Conservation (phyloP, 2,888 invertebrate genomes). For the Dicranocentrus wangi region DNA sequence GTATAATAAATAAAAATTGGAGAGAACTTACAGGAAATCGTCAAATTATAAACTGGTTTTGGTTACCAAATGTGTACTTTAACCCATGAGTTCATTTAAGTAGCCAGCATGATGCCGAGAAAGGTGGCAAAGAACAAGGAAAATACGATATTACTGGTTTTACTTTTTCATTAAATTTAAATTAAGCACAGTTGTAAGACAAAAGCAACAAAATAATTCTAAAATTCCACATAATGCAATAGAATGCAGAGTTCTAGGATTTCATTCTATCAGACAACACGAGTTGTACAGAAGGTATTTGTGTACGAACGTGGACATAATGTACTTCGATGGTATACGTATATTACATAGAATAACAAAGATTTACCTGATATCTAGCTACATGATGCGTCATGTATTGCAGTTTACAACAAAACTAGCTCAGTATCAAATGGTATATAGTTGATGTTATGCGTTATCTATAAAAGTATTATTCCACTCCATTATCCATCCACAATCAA, state of each 20-base stretch:
- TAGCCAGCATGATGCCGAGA: constrained; percentile 62
- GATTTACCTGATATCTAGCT: constrained; percentile 58
- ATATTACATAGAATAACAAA: constrained; percentile 48
- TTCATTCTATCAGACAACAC: constrained; percentile 13
- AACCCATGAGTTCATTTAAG: constrained; percentile 60
- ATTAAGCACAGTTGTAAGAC: constrained; percentile 41
- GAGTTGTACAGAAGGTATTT: constrained; percentile 24
- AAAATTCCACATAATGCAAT: background rate
- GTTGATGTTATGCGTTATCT: constrained; percentile 32
- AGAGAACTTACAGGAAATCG: constrained; percentile 67
- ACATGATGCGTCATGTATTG: constrained; percentile 47
- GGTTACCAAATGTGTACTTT: constrained; percentile 61
- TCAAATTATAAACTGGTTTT: constrained; percentile 61
- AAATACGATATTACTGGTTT: constrained; percentile 60
- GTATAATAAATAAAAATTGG: constrained; percentile 66
- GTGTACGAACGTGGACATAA: constrained; percentile 7
- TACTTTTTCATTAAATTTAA: constrained; percentile 38
- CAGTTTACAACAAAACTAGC: constrained; percentile 57
- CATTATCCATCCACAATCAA: constrained; percentile 51
- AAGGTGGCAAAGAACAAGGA: constrained; percentile 67
- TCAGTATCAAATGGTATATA: constrained; percentile 43
- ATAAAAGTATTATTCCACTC: constrained; percentile 47
- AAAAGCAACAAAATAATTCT: constrained; percentile 27
- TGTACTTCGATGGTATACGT: background rate
- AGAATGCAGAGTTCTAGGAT: constrained; percentile 1